Base-by-base conservation (phyloP, 1,140 invertebrate species). In the Neodiprion virginianus region DNA sequence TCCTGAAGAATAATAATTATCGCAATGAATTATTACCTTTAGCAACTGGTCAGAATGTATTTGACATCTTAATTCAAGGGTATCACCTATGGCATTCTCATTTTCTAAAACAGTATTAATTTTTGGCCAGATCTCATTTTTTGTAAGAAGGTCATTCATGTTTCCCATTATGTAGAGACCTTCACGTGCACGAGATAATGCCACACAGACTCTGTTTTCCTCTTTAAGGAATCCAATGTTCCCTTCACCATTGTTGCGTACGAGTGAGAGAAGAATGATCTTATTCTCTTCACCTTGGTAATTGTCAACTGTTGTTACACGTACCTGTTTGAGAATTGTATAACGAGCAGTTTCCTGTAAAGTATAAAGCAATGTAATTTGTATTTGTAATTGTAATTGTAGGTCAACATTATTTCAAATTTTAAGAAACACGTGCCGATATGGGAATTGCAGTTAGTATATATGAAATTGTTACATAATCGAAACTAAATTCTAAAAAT, bases 271-370 rank as follows among this genome's bases (percentile, higher is more conserved):
- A 3, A 97, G 81, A 73, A 97, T 93, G 48, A 97, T 96, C 77
- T 95, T 92, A 61, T 92, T 94, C 86, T 97, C 96, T 84, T 96
- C 93, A 1, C 96, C 96, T 89, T 96, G 95, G 82, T 91, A 96
- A 83, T 95, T 96, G 84, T 97, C 96, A 1, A 97, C 91, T 7
- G 92, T 91, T 53, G 91, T 91, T 21, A 96, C 90, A 71, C 89
- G 87, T 9, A 93, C 87, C n/a, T 88, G 82, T 67, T 79, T 73
- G 14, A 90, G 74, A 23, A 61, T 61, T 8, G 4, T 12, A 11
- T 61, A 61, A 61, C 53, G 53, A 61, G 53, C 53, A 61, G 53
- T 61, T 61, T 61, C 53, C 53, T 61, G 53, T 40, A 40, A 40
- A 40, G 28, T 40, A 40, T 40, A 40, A 40, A 40, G 28, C 28